phyloP scores from a whole-genome alignment of 2,797 vertebrate genomes.

The Brotula barbata region DNA sequence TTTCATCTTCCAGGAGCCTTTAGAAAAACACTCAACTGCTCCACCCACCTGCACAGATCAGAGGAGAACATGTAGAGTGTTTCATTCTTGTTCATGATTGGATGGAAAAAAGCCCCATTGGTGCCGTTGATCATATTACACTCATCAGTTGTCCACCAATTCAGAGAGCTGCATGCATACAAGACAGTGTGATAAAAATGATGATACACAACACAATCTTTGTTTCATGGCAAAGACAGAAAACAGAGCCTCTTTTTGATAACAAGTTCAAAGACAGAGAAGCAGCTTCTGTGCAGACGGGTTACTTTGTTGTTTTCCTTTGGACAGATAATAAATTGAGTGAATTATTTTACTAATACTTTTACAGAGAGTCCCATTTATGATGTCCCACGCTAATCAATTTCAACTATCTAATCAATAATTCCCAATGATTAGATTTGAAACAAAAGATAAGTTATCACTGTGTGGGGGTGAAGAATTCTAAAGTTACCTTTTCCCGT shows the following conservation, averaged over 20 bases:
- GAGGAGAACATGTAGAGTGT: constrained; percentile 90
- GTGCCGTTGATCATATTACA: constrained; percentile 99
- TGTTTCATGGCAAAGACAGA: too few species aligned
- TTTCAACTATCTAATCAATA: constrained; percentile 1
- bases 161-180: constrained; percentile 75
- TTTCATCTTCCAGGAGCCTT: neutral
- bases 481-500: constrained; percentile 81
- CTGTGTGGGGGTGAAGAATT: neutral
- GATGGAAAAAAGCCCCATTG: constrained; percentile 90
- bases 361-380: neutral
- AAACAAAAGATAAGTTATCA: neutral
- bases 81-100: constrained; percentile 85
- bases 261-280: too few species aligned
- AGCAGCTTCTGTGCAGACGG: too few species aligned
- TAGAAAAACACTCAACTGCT: neutral
- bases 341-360: too few species aligned
- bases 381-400: neutral
- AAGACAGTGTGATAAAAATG: neutral
- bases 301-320: neutral
- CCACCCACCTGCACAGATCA: constrained; percentile 91
- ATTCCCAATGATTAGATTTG: constrained; percentile 4
- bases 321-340: too few species aligned
- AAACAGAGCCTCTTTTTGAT: too few species aligned
- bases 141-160: constrained; percentile 87
- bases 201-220: too few species aligned